Evolutionary conservation across 2,888 invertebrate species (phyloP), one percentile per base, ranked within the genome.

Genomic region (Watsonalla binaria): DNA sequence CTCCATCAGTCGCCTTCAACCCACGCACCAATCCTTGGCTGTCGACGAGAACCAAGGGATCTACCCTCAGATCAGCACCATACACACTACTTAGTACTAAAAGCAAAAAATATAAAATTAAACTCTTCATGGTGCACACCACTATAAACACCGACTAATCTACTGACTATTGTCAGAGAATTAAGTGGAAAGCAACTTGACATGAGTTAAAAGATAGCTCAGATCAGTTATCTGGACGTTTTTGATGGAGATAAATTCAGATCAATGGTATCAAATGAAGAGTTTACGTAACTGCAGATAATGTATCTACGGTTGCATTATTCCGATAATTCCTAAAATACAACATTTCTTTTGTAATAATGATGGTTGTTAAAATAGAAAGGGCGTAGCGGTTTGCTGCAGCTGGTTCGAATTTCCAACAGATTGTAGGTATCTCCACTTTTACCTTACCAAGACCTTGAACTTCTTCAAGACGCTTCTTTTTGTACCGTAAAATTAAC

Each of bases 21-120:
- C 90, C 90, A 60, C 81, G 78, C 24, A 90, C 80, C 34, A 90
- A 58, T 0, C 90, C 90, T 68, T 90, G 90, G 6, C 74, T 66
- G 53, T 53, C 69, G 42, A 84, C 75, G 5, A 85, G 61, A 9
- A 90, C 90, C 39, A 90, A 65, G 0, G 90, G 90, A 60, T 90
- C 90, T 6, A 90, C 81, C 59, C 86, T 81, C 6, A 73, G 59
- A 58, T 80, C 61, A 39, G 63, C 68, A 61, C 72, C 55, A 46
- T 57, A 57, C 47, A 63, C 69, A 60, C 54, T 66, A 33, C 52
- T 53, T 54, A n/a, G n/a, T n/a, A 67, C 51, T 37, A 65, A 53
- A 46, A 68, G 52, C 11, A 71, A 60, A 39, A 63, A 57, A 62
- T 63, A 61, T 11, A 71, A 51, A 34, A 67, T 9, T 42, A 53